Percentiles rank a stretch among this genome's conserved stretches.
phyloP scores from a whole-genome alignment of 2,888 invertebrate species.

The Smittia sp. region DNA sequence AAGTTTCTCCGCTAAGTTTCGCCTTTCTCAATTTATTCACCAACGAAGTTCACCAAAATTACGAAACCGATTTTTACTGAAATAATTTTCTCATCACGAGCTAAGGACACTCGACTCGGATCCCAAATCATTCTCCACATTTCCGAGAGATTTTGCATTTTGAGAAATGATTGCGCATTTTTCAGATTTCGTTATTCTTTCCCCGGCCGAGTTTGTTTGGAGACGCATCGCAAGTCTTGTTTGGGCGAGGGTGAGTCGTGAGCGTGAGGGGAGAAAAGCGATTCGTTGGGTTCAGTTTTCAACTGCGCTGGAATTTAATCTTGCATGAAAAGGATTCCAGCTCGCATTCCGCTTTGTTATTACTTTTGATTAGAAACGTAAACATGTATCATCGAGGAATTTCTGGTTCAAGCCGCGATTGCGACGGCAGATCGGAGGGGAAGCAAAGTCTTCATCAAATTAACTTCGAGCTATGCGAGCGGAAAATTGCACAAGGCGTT shows the following conservation, averaged over 20 bases:
- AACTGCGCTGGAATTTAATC: conserved; percentile 40
- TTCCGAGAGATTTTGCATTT: conserved; percentile 10
- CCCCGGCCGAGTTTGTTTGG: neutral
- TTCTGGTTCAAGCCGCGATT: neutral
- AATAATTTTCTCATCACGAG: conserved; percentile 14
- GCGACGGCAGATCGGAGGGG: neutral
- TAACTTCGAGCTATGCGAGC: conserved; percentile 14
- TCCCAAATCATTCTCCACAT: neutral
- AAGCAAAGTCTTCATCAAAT: conserved; percentile 18
- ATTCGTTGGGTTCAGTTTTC: conserved; percentile 34
- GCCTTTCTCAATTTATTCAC: too few relatives aligned
- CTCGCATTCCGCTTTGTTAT: conserved; percentile 32
- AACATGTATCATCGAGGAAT: conserved; percentile 31
- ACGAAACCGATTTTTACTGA: neutral
- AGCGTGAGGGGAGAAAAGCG: neutral
- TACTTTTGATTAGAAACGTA: conserved; percentile 33
- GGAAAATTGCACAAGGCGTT: neutral
- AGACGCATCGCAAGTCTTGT: neutral
- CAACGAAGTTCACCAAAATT: too few relatives aligned
- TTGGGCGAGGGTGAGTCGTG: neutral
- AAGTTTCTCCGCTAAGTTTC: too few relatives aligned
- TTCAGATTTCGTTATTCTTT: conserved; percentile 11
- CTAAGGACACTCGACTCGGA: neutral
- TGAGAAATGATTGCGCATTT: conserved; percentile 39
- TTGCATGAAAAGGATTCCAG: conserved; percentile 33